Percentiles rank a stretch among this genome's conserved stretches.
phyloP scores from a whole-genome alignment of 2,797 vertebrate genomes.

The Falco cherrug region DNA sequence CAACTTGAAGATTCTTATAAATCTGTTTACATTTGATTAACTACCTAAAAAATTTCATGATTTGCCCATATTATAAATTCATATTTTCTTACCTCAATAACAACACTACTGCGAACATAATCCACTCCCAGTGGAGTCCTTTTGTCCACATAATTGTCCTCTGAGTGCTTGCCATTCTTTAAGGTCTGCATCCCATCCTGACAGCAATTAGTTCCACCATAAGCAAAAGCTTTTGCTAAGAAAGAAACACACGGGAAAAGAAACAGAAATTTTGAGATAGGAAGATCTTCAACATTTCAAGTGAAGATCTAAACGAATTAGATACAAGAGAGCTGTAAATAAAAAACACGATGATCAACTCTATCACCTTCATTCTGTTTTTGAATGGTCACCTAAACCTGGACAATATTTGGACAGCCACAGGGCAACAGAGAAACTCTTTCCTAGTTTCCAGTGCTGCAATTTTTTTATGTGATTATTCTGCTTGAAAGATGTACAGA shows the following conservation, averaged over 20 bases:
- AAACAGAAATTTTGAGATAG: not conserved
- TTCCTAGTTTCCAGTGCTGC: not conserved
- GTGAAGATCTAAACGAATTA: not conserved
- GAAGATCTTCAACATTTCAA: not conserved
- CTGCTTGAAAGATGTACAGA: not conserved
- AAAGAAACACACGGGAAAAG: not conserved
- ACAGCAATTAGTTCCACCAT: constrained; percentile 85
- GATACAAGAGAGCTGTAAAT: too few relatives aligned
- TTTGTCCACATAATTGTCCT: constrained; percentile 78
- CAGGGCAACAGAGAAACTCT: not conserved
- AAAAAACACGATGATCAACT: too few relatives aligned
- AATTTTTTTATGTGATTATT: not conserved
- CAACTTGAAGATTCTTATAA: not conserved
- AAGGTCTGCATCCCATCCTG: constrained; percentile 77
- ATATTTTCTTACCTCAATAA: constrained; percentile 83
- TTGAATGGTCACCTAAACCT: not conserved
- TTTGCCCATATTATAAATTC: not conserved
- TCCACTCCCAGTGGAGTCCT: constrained; percentile 80
- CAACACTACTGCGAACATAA: constrained; percentile 84
- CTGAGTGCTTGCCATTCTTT: constrained; percentile 75
- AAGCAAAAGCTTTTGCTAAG: constrained; percentile 89
- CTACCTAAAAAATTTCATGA: not conserved
- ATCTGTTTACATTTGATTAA: rapidly evolving
- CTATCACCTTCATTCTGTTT: not conserved
- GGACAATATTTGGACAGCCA: not conserved